phyloP scores from a whole-genome alignment of 2,113 vertebrate genomes.

The Sceloporus undulatus region DNA sequence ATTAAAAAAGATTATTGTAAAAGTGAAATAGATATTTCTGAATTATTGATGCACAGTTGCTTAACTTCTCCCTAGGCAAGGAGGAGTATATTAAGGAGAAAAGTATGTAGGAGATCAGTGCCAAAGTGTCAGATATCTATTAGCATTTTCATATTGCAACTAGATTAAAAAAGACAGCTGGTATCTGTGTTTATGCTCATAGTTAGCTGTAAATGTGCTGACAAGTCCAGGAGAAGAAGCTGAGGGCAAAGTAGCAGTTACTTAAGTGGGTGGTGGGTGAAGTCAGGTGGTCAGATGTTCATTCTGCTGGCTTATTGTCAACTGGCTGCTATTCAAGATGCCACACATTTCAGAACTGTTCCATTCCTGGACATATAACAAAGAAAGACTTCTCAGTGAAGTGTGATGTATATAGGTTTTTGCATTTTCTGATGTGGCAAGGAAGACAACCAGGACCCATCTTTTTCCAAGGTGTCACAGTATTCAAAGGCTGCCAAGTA shows the following conservation, averaged over 20 bases:
- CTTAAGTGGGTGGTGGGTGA: conserved; percentile 8
- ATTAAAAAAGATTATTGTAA: conserved; percentile 54
- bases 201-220: conserved; percentile 58
- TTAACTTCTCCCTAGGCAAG: conserved; percentile 70
- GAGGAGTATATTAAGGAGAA: conserved; percentile 77
- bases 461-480: no score
- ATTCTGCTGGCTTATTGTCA: neutral
- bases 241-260: conserved; percentile 7
- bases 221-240: conserved; percentile 30
- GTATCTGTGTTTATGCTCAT: conserved; percentile 61
- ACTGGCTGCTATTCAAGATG: neutral
- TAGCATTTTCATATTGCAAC: conserved; percentile 75
- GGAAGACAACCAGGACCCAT: no score
- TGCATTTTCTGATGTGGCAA: neutral
- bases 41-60: conserved; percentile 72
- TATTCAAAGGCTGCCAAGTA: no score
- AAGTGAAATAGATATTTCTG: conserved; percentile 77
- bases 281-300: neutral
- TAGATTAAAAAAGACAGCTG: conserved; percentile 74
- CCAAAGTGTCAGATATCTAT: conserved; percentile 75
- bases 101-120: conserved; percentile 69
- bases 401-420: neutral
- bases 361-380: neutral
- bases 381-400: neutral
- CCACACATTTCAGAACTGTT: neutral